These are phyloP conservation scores for Subanguina moxae DNA, from an alignment of 1,140 invertebrate species.

Conservation along the genomic window DNA sequence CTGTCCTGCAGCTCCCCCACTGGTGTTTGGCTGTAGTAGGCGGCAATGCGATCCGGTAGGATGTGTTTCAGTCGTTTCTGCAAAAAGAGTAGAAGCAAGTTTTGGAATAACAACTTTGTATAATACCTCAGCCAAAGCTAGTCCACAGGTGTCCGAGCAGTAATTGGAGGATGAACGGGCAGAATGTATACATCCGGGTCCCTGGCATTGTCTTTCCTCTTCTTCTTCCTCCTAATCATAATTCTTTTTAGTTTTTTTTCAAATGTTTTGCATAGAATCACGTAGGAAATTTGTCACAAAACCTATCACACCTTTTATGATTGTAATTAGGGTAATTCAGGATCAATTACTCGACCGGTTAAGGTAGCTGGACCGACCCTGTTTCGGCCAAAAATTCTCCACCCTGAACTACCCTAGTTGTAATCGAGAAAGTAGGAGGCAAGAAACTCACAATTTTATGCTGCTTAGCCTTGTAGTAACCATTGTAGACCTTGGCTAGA, in stretches of 20 bases:
- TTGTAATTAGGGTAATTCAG: too few relatives aligned
- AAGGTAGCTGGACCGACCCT: too few relatives aligned
- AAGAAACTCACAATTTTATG: constrained; percentile 1
- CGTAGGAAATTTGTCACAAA: too few relatives aligned
- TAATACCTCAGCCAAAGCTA: constrained; percentile 72
- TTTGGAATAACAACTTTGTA: neutral
- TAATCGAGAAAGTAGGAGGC: too few relatives aligned
- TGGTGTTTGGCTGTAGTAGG: constrained; percentile 15
- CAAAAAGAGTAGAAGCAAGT: constrained; percentile 17
- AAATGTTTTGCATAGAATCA: too few relatives aligned
- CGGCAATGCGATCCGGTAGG: constrained; percentile 27
- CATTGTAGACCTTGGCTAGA: constrained; percentile 12
- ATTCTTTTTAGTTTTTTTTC: neutral
- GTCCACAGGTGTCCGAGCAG: constrained; percentile 86
- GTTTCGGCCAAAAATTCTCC: too few relatives aligned
- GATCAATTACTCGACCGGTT: too few relatives aligned
- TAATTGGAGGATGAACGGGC: constrained; percentile 83
- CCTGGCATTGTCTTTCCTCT: constrained; percentile 74
- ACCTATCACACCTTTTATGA: too few relatives aligned
- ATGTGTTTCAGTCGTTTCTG: constrained; percentile 18
- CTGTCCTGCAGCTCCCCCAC: constrained; percentile 18
- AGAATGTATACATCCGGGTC: constrained; percentile 76
- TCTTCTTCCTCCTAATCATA: constrained; percentile 5
- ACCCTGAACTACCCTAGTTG: too few relatives aligned
- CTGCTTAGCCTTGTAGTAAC: neutral